phyloP scores from a whole-genome alignment of 2,888 invertebrate genomes.

The Nesidiocoris tenuis region DNA sequence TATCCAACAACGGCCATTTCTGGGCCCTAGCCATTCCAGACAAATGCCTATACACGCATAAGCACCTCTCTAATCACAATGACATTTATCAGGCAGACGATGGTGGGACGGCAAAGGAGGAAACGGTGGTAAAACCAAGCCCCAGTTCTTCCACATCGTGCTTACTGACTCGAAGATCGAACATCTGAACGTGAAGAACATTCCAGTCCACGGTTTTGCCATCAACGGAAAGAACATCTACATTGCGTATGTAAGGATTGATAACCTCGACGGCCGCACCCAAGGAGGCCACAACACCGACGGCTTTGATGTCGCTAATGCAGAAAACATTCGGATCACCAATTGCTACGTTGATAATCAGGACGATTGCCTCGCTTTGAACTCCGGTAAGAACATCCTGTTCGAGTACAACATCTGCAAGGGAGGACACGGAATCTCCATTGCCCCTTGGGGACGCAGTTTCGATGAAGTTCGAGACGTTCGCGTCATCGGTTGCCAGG shows the following conservation, averaged over 20 bases:
- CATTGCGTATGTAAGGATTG: neutral
- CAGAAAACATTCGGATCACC: neutral
- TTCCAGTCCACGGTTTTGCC: constrained; percentile 10
- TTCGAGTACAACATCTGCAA: constrained; percentile 18
- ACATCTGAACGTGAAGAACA: neutral
- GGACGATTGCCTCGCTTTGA: constrained; percentile 12
- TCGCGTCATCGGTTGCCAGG: neutral
- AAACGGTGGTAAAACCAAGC: constrained; percentile 11
- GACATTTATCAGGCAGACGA: no score
- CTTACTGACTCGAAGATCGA: neutral
- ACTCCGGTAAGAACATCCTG: neutral
- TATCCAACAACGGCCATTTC: no score
- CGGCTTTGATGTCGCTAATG: constrained; percentile 7
- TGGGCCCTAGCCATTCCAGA: no score
- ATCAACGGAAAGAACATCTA: neutral
- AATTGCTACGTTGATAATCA: neutral
- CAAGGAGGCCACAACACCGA: constrained; percentile 15
- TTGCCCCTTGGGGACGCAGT: neutral
- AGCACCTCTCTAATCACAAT: no score
- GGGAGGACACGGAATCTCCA: constrained; percentile 23
- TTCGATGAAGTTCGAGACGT: neutral
- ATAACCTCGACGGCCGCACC: neutral
- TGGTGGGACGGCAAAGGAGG: constrained; percentile 31
- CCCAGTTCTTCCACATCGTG: neutral
- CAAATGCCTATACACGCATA: no score